These are phyloP conservation scores for Dicycla oo DNA, from an alignment of 2,888 invertebrate genomes.

Conservation along the genomic window DNA sequence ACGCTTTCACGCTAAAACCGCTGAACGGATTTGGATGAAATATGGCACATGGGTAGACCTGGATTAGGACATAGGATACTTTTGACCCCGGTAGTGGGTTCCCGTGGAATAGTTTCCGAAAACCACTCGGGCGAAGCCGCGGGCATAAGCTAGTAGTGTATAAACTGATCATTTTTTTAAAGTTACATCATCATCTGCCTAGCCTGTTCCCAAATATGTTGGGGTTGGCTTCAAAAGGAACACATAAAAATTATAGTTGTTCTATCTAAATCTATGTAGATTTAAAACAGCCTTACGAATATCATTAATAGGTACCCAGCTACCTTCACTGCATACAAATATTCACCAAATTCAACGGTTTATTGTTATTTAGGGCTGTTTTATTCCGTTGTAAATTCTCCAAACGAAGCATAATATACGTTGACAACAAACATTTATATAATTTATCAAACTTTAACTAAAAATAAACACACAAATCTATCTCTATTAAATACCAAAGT, in stretches of 20 bases:
- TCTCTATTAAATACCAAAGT: slow-evolving; percentile 12
- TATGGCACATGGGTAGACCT: too few species aligned
- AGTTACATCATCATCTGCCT: background rate
- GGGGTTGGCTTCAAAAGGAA: background rate
- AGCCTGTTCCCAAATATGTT: background rate
- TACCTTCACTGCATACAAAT: slow-evolving; percentile 13
- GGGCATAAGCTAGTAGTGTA: too few species aligned
- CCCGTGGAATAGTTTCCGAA: too few species aligned
- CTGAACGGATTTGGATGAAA: too few species aligned
- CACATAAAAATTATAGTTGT: background rate
- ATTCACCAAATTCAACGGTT: background rate
- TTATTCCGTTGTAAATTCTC: background rate
- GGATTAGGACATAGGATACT: too few species aligned
- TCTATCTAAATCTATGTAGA: background rate
- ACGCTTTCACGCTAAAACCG: too few species aligned
- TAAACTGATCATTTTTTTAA: background rate
- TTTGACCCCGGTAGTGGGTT: too few species aligned
- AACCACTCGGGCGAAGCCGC: too few species aligned
- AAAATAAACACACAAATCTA: slow-evolving; percentile 2
- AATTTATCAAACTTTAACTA: slow-evolving; percentile 28
- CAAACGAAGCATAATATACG: background rate
- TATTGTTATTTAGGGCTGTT: background rate
- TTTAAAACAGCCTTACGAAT: background rate
- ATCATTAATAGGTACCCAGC: too few species aligned
- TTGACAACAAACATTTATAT: slow-evolving; percentile 1